Evolutionary conservation across 2,888 invertebrate genomes (phyloP), one percentile per base, ranked within the genome.

Genomic region (Agrenia bidenticulata): DNA sequence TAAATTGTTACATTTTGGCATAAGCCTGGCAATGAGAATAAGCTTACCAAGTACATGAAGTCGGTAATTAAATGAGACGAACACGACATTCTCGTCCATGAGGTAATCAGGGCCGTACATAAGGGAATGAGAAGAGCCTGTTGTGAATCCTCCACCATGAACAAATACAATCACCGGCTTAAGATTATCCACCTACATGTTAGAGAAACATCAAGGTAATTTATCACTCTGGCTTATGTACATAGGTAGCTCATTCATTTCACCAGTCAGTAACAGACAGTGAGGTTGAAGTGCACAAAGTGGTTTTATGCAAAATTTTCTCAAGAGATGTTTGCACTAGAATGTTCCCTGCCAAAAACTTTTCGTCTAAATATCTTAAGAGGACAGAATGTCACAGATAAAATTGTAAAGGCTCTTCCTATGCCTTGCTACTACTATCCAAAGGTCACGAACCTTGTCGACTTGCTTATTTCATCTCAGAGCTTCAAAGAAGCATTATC

Each of bases 41-140:
- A n/a, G n/a, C n/a, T 67, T 67, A 76, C 74, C 77, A 23, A 77
- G 69, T 45, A 72, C 72, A 13, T 70, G 70, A 11, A 76, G 74
- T 23, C 77, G 71, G 61, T 76, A 76, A 58, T 77, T 75, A 19
- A 77, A 70, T 0, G 74, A 73, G 23, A 77, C 74, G 7, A 77
- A 49, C 19, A 76, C 69, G 27, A 74, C 63, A 57, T 71, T 64
- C 37, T 70, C 53, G 21, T 69, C 65, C 49, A 74, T 64, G 49
- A 76, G 27, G 45, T 69, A 76, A 58, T 74, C 73, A 17, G 76
- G 76, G 24, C 76, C 76, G 27, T 74, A 76, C 17, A 74, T 53
- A 2, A 64, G 63, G 37, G 74, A 72, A 11, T 72, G 70, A 1
- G 67, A 70, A 2, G 72, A 70, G 13, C 76, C 76, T 1, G 72